phyloP scores from a whole-genome alignment of 1,140 invertebrate species.

The Ericerus pela region DNA sequence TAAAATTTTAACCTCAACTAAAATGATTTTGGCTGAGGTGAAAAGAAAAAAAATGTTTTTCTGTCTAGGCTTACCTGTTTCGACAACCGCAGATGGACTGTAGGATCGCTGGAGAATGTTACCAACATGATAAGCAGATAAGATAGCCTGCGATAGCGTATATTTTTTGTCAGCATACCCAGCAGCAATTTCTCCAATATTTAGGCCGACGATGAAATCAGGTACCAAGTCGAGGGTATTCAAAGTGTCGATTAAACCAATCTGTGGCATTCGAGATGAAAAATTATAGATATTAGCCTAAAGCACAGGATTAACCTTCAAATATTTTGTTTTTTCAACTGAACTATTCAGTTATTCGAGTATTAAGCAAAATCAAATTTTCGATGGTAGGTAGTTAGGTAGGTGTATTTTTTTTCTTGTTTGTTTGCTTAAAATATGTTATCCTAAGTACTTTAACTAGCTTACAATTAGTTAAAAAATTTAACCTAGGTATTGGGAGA shows the following conservation, averaged over 20 bases:
- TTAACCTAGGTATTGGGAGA: no score
- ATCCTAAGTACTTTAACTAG: no score
- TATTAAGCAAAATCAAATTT: no score
- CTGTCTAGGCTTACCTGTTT: not conserved
- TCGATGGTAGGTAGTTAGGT: no score
- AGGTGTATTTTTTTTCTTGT: no score
- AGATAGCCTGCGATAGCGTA: constrained; percentile 65
- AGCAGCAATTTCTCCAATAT: constrained; percentile 62
- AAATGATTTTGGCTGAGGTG: not conserved
- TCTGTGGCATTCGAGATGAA: constrained; percentile 58
- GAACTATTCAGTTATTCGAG: no score
- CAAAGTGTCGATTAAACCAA: constrained; percentile 66
- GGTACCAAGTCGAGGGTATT: constrained; percentile 24
- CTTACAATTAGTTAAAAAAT: no score
- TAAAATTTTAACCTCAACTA: not conserved
- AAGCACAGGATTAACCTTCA: not conserved
- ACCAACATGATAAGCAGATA: constrained; percentile 52
- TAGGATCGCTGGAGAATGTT: constrained; percentile 40
- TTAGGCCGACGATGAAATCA: not conserved
- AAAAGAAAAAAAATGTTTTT: not conserved
- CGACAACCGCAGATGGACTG: constrained; percentile 22
- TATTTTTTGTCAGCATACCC: constrained; percentile 75
- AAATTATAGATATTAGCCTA: constrained; percentile 30
- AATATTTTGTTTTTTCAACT: not conserved
- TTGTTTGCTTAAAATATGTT: no score